phyloP scores from a whole-genome alignment of 64 coral and sea anemone species.

The Pachyseris speciosa region DNA sequence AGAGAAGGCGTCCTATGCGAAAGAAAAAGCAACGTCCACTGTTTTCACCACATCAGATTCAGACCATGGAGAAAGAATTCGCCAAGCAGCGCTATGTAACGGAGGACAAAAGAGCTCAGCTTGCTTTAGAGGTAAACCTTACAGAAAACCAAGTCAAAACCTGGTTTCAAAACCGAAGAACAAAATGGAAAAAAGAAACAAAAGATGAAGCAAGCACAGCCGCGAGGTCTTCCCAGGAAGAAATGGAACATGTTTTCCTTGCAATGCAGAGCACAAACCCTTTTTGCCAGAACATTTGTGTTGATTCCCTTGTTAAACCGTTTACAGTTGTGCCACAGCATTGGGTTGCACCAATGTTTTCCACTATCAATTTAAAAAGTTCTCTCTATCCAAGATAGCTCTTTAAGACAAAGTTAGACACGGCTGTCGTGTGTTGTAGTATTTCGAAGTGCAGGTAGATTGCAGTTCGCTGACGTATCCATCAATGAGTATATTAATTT shows the following conservation, averaged over 20 bases:
- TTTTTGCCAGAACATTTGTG: background rate
- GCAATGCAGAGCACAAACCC: background rate
- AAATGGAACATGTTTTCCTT: background rate
- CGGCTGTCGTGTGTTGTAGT: background rate
- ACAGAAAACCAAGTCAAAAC: conserved; percentile 93
- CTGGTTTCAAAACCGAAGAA: conserved; percentile 88
- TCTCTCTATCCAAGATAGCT: background rate
- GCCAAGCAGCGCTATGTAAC: conserved; percentile 78
- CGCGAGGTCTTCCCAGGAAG: background rate
- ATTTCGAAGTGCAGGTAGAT: too few species aligned
- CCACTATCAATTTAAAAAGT: background rate
- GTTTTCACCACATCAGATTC: conserved; percentile 83
- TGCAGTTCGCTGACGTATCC: too few species aligned
- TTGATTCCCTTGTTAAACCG: background rate
- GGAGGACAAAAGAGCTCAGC: conserved; percentile 69
- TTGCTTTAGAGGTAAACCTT: conserved; percentile 70
- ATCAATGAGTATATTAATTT: too few species aligned
- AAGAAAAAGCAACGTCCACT: conserved; percentile 83
- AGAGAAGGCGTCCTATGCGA: conserved; percentile 65
- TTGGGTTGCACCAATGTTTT: background rate
- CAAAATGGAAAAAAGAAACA: conserved; percentile 89
- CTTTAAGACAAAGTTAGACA: background rate
- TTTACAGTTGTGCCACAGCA: background rate
- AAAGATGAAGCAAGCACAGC: conserved; percentile 62
- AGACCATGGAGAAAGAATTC: conserved; percentile 85